Evolutionary conservation across 2,888 invertebrate species (phyloP), one percentile per base, ranked within the genome.

Genomic region (Trachelus stipa): DNA sequence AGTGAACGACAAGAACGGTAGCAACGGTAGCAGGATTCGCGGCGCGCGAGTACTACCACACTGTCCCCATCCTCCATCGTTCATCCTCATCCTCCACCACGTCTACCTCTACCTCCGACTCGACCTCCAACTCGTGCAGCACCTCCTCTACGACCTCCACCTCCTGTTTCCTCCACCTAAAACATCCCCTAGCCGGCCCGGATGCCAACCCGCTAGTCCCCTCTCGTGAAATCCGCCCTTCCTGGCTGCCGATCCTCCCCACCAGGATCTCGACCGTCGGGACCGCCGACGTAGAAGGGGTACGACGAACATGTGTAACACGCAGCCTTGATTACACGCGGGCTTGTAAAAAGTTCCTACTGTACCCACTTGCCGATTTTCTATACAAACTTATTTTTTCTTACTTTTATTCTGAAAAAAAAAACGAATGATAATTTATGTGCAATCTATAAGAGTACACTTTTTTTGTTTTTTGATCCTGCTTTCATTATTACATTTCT

Each of bases 271-370:
- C 75, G 69, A 77, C 76, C 68, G 77, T 73, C 31, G n/a, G 73
- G 77, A 69, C 76, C 69, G 77, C 79, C 75, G 74, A 77, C 79
- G 78, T 77, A 80, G 83, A 85, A 81, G 83, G 84, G 85, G 81
- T 71, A 79, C 78, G 82, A 77, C 80, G 82, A 88, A 90, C 90
- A 90, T 90, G 89, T 89, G 89, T 90, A 90, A 88, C 88, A 86
- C 86, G 88, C 87, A 87, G 88, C 86, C 87, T 88, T 89, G 89
- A 89, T 90, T 90, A 88, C 90, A 85, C 87, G 87, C 86, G 87
- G 87, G 86, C 84, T 88, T 89, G 89, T 89, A 90, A 91, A 91
- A 56, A 90, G 90, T 89, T 89, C 90, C 89, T 89, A 88, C 88
- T 87, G 87, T 84, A 78, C 77, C 83, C 85, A 83, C 85, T 82